Conservation (phyloP, 2,888 invertebrate species). For the Trilocha varians region DNA sequence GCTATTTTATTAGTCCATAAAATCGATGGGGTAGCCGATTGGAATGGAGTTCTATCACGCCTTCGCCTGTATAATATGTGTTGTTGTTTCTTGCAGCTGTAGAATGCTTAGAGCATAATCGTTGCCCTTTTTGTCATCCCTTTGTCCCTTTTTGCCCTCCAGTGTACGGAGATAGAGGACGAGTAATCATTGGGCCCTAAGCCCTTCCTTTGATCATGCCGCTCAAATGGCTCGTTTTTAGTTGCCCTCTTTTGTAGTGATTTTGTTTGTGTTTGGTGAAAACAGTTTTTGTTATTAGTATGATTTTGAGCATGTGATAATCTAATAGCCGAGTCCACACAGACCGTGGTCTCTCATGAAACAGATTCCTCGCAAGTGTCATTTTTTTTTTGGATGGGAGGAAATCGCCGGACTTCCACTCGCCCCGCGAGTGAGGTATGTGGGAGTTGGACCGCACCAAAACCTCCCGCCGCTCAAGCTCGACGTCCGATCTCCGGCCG, state of each 20-base stretch:
- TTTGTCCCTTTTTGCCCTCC: slow-evolving; percentile 44
- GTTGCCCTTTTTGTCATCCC: slow-evolving; percentile 45
- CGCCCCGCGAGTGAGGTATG: no score
- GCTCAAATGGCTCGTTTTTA: not conserved
- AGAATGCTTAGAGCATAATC: slow-evolving; percentile 55
- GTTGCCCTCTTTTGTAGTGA: not conserved
- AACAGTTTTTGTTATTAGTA: not conserved
- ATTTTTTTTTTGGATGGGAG: no score
- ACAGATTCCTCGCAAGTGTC: no score
- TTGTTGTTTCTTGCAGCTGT: no score
- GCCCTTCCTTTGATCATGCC: slow-evolving; percentile 32
- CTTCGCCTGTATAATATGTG: slow-evolving; percentile 9
- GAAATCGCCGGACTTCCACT: no score
- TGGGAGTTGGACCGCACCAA: no score
- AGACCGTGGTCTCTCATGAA: not conserved
- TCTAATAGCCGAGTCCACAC: not conserved
- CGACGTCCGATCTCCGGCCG: no score
- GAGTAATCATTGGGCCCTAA: slow-evolving; percentile 62
- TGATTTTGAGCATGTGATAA: not conserved
- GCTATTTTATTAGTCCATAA: no score
- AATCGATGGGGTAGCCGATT: no score
- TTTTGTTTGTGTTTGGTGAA: not conserved
- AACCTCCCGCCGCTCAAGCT: no score
- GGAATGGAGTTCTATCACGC: no score
- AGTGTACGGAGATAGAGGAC: slow-evolving; percentile 60